A percentile compares a stretch with the other conserved stretches of the same genome.
Conservation (phyloP, 2,888 invertebrate species). For the Lasioglossum leucozonium region DNA sequence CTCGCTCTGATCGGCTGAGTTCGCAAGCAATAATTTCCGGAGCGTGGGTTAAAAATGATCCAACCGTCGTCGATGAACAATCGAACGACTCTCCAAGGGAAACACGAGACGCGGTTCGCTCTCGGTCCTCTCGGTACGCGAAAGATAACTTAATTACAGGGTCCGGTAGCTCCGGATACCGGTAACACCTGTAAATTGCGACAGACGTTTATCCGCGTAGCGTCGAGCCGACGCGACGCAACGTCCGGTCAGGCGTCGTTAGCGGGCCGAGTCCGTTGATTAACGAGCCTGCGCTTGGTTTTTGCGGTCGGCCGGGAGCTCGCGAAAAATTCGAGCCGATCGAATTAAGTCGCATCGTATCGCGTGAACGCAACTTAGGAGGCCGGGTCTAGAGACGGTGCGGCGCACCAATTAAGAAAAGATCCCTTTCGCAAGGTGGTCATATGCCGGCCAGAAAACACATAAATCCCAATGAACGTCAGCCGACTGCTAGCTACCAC, state of each 20-base stretch:
- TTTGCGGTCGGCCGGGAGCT: not conserved
- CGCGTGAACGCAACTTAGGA: conserved; percentile 9
- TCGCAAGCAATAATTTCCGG: not conserved
- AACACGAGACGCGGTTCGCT: not conserved
- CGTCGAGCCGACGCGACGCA: conserved; percentile 24
- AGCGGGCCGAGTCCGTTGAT: conserved; percentile 26
- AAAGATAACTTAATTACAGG: conserved; percentile 52
- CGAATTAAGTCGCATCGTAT: conserved; percentile 23
- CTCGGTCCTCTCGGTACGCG: not conserved
- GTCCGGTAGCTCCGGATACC: conserved; percentile 32
- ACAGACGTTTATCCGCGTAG: conserved; percentile 28
- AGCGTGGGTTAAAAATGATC: not conserved
- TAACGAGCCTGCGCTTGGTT: not conserved
- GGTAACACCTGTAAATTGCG: conserved; percentile 56
- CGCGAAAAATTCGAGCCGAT: conserved; percentile 18
- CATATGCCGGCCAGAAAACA: conserved; percentile 48
- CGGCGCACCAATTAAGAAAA: conserved; percentile 56
- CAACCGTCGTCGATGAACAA: not conserved
- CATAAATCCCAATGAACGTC: conserved; percentile 65
- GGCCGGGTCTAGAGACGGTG: not conserved
- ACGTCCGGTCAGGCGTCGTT: conserved; percentile 19
- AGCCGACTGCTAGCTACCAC: conserved; percentile 40
- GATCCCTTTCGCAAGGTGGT: conserved; percentile 54
- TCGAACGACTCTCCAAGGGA: not conserved
- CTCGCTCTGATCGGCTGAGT: not conserved